Base-by-base conservation (phyloP, 2,113 vertebrate species). In the Menura novaehollandiae region DNA sequence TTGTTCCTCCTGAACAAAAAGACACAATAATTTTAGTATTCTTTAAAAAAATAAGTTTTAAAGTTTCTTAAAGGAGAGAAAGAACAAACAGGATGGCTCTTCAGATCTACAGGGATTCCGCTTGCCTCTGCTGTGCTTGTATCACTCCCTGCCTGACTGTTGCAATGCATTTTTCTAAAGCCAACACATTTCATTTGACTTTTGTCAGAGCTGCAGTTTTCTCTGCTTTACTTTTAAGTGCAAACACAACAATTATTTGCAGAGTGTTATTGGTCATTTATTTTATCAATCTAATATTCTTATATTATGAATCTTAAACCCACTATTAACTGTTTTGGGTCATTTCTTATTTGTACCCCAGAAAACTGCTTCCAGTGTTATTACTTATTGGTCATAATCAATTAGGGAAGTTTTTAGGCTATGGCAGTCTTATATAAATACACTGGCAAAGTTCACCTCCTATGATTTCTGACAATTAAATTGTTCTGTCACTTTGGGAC, bases 401-500 rank as follows among this genome's bases (percentile, higher is more conserved):
- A 99, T 99, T 99, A 99, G 97, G 94, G 96, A 97, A 98, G 97
- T 98, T 98, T 99, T 98, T 98, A 98, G 98, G 92, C 98, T 97
- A 95, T 97, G 97, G 98, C 97, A 98, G 97, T 97, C 98, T 98
- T 98, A 98, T 97, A 98, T 98, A 99, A 99, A 99, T 98, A 99
- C 96, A 98, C 98, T 98, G 97, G 98, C 98, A 98, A 98, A 98
- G 98, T 99, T 99, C 98, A 99, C 91, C 98, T 98, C 97, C 98
- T 99, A 98, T 98, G 98, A 99, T 98, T 98, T 98, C 96, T 99
- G 99, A 99, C 99, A 99, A 99, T 99, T 99, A 99, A 99, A 99
- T 99, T 99, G 99, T 98, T 98, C 98, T 98, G 98, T 99, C 99
- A 99, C 98, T 98, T 98, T 97, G 98, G 98, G 98, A 98, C 98